Base-by-base conservation (phyloP, 2,797 vertebrate species). In the Sciaenops ocellatus region DNA sequence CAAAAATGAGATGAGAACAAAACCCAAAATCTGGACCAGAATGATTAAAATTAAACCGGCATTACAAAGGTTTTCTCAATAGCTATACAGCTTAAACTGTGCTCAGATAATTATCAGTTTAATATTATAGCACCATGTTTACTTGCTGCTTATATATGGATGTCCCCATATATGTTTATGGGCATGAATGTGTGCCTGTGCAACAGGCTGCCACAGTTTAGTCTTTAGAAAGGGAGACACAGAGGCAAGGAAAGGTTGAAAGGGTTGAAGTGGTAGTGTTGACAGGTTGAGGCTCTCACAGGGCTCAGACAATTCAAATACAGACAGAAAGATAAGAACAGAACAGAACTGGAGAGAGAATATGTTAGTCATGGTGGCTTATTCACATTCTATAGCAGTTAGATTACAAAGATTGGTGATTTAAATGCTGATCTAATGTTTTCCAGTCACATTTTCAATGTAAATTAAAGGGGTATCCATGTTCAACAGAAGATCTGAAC, bases 311-410 rank as follows among this genome's bases (percentile, higher is more conserved):
- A 52, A 69, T 60, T 79, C 41, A 56, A 42, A 61, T 24, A 50
- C 34, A 34, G n/a, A 52, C 38, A 55, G 7, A 46, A 42, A 57
- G 38, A 28, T 47, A 41, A 61, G 48, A 62, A 63, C 10, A 52
- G 47, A 51, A 24, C 41, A 63, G 62, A 77, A 51, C 17, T 68
- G 52, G 17, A 62, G 34, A 30, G 24, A 55, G 64, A 54, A 62
- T 20, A 48, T 56, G 30, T 51, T 28, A 41, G 59, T 56, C 41
- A 34, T 2, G 6, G 48, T 44, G 69, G 72, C n/a, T 76, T 66
- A 54, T 55, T n/a, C 52, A 22, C 5, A 30, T 30, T 66, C 13
- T 24, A 7, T 20, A 5, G 20, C 16, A 51, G 24, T 3, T n/a
- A 22, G 52, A 60, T 62, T 62, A 24, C 8, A 54, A 13, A n/a